Percentiles rank a stretch among this genome's conserved stretches.
Evolutionary conservation across 2,888 invertebrate species (phyloP).

Genomic region (Lepidochrysops patricia): DNA sequence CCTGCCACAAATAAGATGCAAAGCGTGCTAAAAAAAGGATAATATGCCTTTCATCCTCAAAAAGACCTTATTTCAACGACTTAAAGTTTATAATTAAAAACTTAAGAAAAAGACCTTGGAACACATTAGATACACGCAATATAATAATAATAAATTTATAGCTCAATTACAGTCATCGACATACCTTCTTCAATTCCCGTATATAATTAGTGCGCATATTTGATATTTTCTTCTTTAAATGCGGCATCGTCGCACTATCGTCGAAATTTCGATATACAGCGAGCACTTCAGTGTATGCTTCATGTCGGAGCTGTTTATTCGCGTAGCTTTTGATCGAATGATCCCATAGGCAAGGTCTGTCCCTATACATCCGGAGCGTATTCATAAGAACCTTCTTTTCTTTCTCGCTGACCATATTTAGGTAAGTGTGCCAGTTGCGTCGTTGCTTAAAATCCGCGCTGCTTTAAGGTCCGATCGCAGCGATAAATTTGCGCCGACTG

Average conservation of each 20-base stretch:
- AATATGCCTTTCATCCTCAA: too few relatives aligned
- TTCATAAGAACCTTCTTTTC: not conserved
- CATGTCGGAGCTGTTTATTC: not conserved
- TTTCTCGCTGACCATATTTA: not conserved
- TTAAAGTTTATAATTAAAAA: too few relatives aligned
- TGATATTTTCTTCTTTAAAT: not conserved
- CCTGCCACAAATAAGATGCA: not conserved
- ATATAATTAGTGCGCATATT: not conserved
- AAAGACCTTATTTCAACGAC: too few relatives aligned
- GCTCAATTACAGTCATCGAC: not conserved
- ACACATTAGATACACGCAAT: too few relatives aligned
- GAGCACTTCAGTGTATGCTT: not conserved
- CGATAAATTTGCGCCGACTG: not conserved
- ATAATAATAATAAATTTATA: too few relatives aligned
- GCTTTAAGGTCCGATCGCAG: not conserved
- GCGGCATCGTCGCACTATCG: not conserved
- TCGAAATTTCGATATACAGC: not conserved
- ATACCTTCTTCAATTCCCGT: not conserved
- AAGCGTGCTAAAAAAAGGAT: not conserved
- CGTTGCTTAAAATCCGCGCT: not conserved
- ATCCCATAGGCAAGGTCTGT: not conserved
- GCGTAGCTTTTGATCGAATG: not conserved
- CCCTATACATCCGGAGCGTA: not conserved
- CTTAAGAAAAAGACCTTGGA: too few relatives aligned
- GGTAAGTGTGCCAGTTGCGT: not conserved